Evolutionary conservation across 2,888 invertebrate species (phyloP), one percentile per base, ranked within the genome.

Genomic region (Crossocerus cetratus): DNA sequence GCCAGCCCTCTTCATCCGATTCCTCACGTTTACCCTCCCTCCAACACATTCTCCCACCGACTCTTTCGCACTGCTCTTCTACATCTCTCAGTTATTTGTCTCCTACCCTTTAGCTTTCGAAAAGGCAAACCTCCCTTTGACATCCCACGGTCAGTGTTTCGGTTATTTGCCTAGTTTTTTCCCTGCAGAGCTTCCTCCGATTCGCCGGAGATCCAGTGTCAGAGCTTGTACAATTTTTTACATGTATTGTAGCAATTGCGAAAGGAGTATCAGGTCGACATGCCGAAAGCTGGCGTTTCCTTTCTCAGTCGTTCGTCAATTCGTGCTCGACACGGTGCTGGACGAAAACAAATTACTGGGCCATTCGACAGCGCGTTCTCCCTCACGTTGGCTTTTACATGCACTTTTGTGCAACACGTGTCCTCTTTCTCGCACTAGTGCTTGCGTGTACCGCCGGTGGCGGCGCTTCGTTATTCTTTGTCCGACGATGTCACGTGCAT

Each of bases 401-500:
- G 54, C 3, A 8, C 32, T 55, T 18, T 53, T 22, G 57, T 16
- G 20, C 49, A 49, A 49, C 14, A 49, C 2, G 49, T 14, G 49
- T 13, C 0, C 14, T 16, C 49, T 49, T 4, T 14, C 49, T 49
- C 14, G 49, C 16, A 16, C 32, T 14, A 16, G 14, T 49, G 49
- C n/a, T 16, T 49, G 49, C n/a, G n/a, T n/a, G 49, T n/a, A 49
- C 14, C n/a, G 16, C 16, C 13, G 49, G 49, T n/a, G 4, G 49
- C 49, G 5, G 16, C 16, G 49, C 65, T 43, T 59, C 61, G 58
- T 58, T 67, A 66, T 72, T 76, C 71, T 69, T 72, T 65, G 56
- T 72, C 63, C 76, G 42, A 43, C 43, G 57, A 60, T 72, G 68
- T 77, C 72, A 66, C 72, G 57, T 65, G 59, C 69, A 8, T 13